A percentile compares a stretch with the other conserved stretches of the same genome.
Evolutionary conservation across 1,140 invertebrate genomes (phyloP).

Genomic region (Calliopsis andreniformis): DNA sequence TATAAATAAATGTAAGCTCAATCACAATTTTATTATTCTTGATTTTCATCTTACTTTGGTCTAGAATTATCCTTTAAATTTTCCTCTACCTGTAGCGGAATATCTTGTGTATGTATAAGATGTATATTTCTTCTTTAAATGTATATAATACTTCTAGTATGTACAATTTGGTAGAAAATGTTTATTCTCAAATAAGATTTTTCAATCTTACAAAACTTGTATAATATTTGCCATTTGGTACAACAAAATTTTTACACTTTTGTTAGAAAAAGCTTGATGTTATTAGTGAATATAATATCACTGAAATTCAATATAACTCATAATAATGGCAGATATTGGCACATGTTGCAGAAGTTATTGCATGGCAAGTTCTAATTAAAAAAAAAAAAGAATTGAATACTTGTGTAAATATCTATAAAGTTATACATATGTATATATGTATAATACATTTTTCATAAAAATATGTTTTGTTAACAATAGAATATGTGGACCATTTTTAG

Average conservation of each 20-base stretch:
- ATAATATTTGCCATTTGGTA: slow-evolving; percentile 1
- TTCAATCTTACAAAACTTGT: slow-evolving; percentile 14
- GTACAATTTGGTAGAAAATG: slow-evolving; percentile 44
- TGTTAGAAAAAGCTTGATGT: not conserved
- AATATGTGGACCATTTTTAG: slow-evolving; percentile 48
- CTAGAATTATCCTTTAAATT: too few relatives aligned
- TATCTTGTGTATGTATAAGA: not conserved
- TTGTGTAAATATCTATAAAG: slow-evolving; percentile 7
- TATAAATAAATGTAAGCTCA: too few relatives aligned
- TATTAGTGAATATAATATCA: slow-evolving; percentile 4
- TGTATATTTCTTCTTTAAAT: not conserved
- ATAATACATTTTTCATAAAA: slow-evolving; percentile 35
- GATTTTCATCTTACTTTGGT: too few relatives aligned
- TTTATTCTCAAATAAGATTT: slow-evolving; percentile 6
- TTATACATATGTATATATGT: slow-evolving; percentile 4
- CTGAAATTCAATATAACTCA: not conserved
- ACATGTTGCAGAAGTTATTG: slow-evolving; percentile 16
- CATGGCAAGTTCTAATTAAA: slow-evolving; percentile 34
- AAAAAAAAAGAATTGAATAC: slow-evolving; percentile 1
- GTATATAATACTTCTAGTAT: slow-evolving; percentile 40
- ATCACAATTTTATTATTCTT: too few relatives aligned
- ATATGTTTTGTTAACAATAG: slow-evolving; percentile 47
- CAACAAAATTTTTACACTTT: not conserved
- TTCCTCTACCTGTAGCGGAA: too few relatives aligned
- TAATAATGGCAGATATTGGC: slow-evolving; percentile 32